These are phyloP conservation scores for Propithecus deckenii DNA, from an alignment of 2,797 vertebrate species.

Conservation along the genomic window DNA sequence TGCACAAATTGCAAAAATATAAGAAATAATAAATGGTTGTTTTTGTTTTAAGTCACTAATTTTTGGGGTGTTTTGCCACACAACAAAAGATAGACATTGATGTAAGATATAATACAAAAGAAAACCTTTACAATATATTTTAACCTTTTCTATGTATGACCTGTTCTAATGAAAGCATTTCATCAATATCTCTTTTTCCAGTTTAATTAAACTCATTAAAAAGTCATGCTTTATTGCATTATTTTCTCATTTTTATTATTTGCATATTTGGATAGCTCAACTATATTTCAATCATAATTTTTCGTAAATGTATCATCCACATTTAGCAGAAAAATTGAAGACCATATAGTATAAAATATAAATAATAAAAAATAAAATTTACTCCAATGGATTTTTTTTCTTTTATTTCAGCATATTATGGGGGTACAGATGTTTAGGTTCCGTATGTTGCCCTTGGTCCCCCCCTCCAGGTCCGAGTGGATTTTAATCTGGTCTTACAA, in stretches of 20 bases:
- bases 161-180: constrained; percentile 50
- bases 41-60: neutral
- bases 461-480: neutral
- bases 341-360: neutral
- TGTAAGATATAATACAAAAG: neutral
- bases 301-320: neutral
- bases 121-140: neutral
- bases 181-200: neutral
- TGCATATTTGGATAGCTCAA: neutral
- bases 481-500: constrained; percentile 56
- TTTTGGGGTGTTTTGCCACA: neutral
- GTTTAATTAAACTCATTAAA: constrained; percentile 34
- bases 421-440: no score
- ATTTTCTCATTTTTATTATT: constrained; percentile 15
- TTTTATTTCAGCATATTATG: no score
- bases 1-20: neutral
- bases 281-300: constrained; percentile 29
- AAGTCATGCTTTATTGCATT: constrained; percentile 42
- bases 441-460: no score
- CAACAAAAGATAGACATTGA: neutral
- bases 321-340: neutral
- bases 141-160: neutral
- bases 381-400: constrained; percentile 51
- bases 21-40: neutral
- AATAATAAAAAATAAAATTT: constrained; percentile 43